Evolutionary conservation across 2,797 vertebrate species (phyloP).

Genomic region (Sciaenops ocellatus): DNA sequence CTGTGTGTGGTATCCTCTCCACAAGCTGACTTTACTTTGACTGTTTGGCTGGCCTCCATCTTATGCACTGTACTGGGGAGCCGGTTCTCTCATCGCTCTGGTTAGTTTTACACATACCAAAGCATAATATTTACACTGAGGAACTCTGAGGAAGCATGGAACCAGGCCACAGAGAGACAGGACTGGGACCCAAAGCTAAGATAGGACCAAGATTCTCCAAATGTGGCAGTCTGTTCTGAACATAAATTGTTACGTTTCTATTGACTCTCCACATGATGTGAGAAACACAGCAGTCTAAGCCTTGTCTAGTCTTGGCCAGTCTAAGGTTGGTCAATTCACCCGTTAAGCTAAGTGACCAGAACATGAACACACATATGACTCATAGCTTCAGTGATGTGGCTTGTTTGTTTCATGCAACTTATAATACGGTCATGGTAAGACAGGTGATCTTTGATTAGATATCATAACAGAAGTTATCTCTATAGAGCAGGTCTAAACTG

Average conservation of each 20-base stretch:
- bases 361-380: not conserved
- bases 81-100: not conserved
- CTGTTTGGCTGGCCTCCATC: conserved; percentile 4
- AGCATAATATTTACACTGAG: conserved; percentile 25
- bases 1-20: not conserved
- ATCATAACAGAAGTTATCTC: too few species aligned
- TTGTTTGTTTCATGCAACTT: not conserved
- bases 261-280: not conserved
- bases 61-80: not conserved
- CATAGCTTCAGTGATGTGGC: not conserved
- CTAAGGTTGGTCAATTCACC: not conserved
- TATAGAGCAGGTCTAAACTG: too few species aligned
- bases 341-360: not conserved
- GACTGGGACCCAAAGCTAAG: not conserved
- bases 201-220: not conserved
- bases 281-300: not conserved
- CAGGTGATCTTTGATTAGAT: not conserved
- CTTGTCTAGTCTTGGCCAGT: too few species aligned
- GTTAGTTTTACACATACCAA: not conserved
- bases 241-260: not conserved
- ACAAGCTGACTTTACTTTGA: not conserved
- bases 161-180: not conserved
- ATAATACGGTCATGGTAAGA: too few species aligned
- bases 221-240: not conserved
- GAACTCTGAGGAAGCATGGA: not conserved